These are phyloP conservation scores for Rhagologus leucostigma DNA, from an alignment of 2,113 vertebrate genomes.

Conservation along the genomic window DNA sequence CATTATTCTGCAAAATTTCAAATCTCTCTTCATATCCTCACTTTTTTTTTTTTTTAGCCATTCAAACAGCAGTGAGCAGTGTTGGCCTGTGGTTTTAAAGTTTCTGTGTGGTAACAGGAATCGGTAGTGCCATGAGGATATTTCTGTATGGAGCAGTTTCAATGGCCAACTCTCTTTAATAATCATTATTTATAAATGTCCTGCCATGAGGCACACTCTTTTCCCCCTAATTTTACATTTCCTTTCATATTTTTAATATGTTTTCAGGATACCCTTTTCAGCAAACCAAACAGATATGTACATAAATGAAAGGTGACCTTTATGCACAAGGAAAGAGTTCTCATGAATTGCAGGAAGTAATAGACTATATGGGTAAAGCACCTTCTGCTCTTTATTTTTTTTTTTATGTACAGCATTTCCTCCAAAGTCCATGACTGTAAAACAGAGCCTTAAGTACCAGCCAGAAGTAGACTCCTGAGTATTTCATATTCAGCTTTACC, in stretches of 20 bases:
- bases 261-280: conserved; percentile 51
- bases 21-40: not conserved
- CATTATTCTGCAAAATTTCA: not conserved
- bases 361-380: conserved; percentile 56
- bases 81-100: not conserved
- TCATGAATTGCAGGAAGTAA: conserved; percentile 71
- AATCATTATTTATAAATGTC: conserved; percentile 3
- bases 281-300: conserved; percentile 25
- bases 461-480: conserved; percentile 8
- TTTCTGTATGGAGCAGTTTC: not conserved
- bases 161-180: not conserved
- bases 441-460: conserved; percentile 11
- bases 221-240: not conserved
- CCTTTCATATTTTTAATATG: not conserved
- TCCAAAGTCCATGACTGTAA: conserved; percentile 20
- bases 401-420: conserved; percentile 32
- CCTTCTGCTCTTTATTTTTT: conserved; percentile 18
- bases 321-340: conserved; percentile 63
- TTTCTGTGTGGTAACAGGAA: not conserved
- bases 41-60: not conserved
- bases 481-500: conserved; percentile 5
- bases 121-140: not conserved
- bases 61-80: not conserved
- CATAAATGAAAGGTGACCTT: conserved; percentile 72
- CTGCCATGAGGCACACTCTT: not conserved